Evolutionary conservation across 2,888 invertebrate species (phyloP).

Genomic region (Acrocera orbiculus): DNA sequence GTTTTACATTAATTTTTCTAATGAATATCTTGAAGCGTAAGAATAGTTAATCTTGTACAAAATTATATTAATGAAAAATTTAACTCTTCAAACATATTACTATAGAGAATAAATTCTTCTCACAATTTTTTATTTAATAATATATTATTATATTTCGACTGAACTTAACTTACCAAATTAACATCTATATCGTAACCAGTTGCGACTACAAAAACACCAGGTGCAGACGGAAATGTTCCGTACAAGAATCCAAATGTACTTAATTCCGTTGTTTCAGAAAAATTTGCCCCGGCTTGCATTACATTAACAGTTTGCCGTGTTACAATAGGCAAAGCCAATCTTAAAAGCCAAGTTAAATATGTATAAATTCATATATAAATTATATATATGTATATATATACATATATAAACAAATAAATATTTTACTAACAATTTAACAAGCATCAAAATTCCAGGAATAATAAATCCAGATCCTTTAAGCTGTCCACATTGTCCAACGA

Average conservation of each 20-base stretch:
- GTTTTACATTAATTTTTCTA: too few species aligned
- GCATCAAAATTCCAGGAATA: conserved; percentile 70
- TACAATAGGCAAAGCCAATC: conserved; percentile 65
- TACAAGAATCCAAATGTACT: conserved; percentile 90
- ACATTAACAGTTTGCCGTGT: conserved; percentile 72
- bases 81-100: too few species aligned
- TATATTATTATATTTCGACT: too few species aligned
- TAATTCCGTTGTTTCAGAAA: conserved; percentile 59
- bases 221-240: conserved; percentile 90
- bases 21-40: too few species aligned
- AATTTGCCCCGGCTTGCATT: conserved; percentile 46
- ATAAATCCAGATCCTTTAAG: conserved; percentile 61
- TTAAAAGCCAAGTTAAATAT: conserved; percentile 22
- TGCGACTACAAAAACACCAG: conserved; percentile 90
- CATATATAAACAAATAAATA: background rate
- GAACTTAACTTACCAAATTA: conserved; percentile 63
- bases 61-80: too few species aligned
- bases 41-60: too few species aligned
- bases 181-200: conserved; percentile 70
- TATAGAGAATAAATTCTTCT: too few species aligned
- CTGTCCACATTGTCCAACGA: conserved; percentile 78
- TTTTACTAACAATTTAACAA: conserved; percentile 63
- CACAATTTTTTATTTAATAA: too few species aligned
- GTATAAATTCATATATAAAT: background rate
- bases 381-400: too few species aligned